Base-by-base conservation (phyloP, 2,888 invertebrate species). In the Caenorhabditis angaria region DNA sequence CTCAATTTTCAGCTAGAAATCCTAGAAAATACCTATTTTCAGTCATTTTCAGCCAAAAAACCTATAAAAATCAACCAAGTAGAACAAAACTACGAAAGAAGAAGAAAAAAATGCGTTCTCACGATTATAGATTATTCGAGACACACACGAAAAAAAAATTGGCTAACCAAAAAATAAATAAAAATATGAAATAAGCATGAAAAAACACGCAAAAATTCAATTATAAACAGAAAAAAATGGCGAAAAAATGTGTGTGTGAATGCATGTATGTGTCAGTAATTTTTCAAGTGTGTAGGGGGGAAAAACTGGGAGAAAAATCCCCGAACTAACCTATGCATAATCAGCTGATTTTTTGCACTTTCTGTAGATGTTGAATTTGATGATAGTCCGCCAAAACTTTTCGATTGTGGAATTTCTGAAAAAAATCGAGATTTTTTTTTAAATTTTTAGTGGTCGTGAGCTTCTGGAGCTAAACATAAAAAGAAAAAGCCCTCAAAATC, bases 261-360 rank as follows among this genome's bases (percentile, higher is more conserved):
- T 32, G 5, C 10, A 8, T 5, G 5, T 32, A 5, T 5, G 6
- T 32, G 32, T 32, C 32, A 32, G 32, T 32, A 32, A 32, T 32
- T 32, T 32, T 32, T 32, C 32, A 32, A 32, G 32, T 32, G 10
- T 32, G 5, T 32, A 8, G 6, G 32, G 5, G n/a, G n/a, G n/a
- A n/a, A n/a, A 32, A 32, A 32, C 5, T 32, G 32, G 10, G 32
- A 32, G 10, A n/a, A 22, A 27, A 61, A 50, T 53, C 25, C 51
- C 22, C 12, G 18, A 41, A 51, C 74, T 60, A 27, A 78, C 80
- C 80, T 65, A 65, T 81, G 81, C 81, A 81, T 81, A 68, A 81
- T 81, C 67, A 81, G 61, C 55, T 77, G 78, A 63, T 75, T 77
- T 32, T 78, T 78, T 48, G 77, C 76, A 55, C 60, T 69, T 57